Percentiles rank a stretch among this genome's conserved stretches.
Evolutionary conservation across 2,113 vertebrate species (phyloP).

Genomic region (human): DNA sequence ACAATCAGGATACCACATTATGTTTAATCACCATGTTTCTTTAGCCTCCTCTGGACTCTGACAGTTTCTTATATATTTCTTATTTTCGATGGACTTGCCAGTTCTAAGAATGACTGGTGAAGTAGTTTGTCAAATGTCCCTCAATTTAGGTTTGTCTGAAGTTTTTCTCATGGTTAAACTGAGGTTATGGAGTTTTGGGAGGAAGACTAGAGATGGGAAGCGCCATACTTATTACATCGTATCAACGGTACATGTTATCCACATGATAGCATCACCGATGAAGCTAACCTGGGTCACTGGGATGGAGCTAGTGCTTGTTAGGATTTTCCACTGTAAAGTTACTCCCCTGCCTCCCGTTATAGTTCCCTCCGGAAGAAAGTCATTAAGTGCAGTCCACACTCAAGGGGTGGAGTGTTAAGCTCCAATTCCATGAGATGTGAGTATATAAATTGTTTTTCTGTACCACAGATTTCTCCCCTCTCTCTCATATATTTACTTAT

Average conservation of each 20-base stretch:
- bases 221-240: background rate
- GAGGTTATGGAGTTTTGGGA: background rate
- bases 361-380: background rate
- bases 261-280: background rate
- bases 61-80: slow-evolving; percentile 25
- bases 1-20: background rate
- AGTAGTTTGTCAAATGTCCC: background rate
- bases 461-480: background rate
- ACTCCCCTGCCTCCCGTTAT: background rate
- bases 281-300: background rate
- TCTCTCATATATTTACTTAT: background rate
- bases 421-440: background rate
- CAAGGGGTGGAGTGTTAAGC: background rate
- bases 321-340: background rate
- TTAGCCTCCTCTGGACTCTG: background rate
- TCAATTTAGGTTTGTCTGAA: background rate
- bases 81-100: background rate
- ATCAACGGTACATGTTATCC: background rate
- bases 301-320: background rate
- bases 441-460: background rate
- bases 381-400: background rate
- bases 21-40: background rate
- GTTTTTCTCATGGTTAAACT: background rate
- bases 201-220: background rate
- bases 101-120: background rate